A percentile compares a stretch with the other conserved stretches of the same genome.
These are phyloP conservation scores for Coranthus polyacanthus DNA, from an alignment of 2,797 vertebrate genomes.

Conservation along the genomic window DNA sequence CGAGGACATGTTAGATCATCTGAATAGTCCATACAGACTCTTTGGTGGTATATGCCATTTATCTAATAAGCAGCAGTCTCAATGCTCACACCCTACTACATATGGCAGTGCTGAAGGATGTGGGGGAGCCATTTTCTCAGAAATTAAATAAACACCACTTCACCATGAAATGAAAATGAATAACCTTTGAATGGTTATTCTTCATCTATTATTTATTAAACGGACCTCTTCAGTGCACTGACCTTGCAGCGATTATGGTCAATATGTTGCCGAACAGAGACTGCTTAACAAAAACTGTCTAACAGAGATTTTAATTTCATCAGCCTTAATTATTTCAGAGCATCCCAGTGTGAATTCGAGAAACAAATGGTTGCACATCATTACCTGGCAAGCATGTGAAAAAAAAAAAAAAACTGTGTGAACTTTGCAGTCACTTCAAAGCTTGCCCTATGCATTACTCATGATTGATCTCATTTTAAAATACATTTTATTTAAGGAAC, in stretches of 20 bases:
- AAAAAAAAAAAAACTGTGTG: slow-evolving; percentile 14
- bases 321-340: slow-evolving; percentile 63
- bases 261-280: slow-evolving; percentile 68
- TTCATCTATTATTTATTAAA: slow-evolving; percentile 77
- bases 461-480: slow-evolving; percentile 39
- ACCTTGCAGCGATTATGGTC: slow-evolving; percentile 81
- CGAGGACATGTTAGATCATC: slow-evolving; percentile 90
- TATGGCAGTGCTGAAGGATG: slow-evolving; percentile 56
- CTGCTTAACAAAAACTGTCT: slow-evolving; percentile 53
- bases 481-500: neutral
- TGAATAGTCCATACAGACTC: slow-evolving; percentile 90
- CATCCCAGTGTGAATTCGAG: slow-evolving; percentile 66
- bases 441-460: slow-evolving; percentile 22
- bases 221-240: slow-evolving; percentile 67
- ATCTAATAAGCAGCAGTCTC: slow-evolving; percentile 87
- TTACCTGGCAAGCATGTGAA: slow-evolving; percentile 57
- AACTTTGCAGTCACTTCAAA: slow-evolving; percentile 45
- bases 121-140: slow-evolving; percentile 67
- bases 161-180: slow-evolving; percentile 80
- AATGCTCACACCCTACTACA: slow-evolving; percentile 53
- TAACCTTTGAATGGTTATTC: slow-evolving; percentile 78
- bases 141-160: slow-evolving; percentile 81
- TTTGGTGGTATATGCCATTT: slow-evolving; percentile 92
- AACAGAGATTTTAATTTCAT: slow-evolving; percentile 79
- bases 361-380: slow-evolving; percentile 76